These are phyloP conservation scores for Spinus pinus DNA, from an alignment of 2,797 vertebrate genomes.

Conservation along the genomic window DNA sequence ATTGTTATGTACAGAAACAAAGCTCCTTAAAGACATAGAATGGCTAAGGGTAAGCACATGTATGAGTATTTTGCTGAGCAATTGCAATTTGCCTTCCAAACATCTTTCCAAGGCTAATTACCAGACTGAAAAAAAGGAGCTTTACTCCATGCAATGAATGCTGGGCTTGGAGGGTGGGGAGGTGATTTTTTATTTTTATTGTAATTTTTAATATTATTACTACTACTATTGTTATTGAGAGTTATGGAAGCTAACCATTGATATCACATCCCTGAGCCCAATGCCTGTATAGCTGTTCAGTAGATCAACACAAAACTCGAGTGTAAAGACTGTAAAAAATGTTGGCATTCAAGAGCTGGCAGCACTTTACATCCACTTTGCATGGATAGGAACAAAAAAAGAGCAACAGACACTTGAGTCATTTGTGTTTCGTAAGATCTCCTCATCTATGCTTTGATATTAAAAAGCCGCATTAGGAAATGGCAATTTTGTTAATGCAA, in stretches of 20 bases:
- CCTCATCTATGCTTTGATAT: not conserved
- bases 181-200: not conserved
- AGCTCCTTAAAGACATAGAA: not conserved
- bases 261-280: not conserved
- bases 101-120: not conserved
- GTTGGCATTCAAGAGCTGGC: not conserved
- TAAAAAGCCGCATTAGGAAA: not conserved
- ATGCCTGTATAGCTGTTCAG: not conserved
- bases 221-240: not conserved
- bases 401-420: not conserved
- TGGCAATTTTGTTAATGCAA: not conserved
- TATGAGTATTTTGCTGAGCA: not conserved
- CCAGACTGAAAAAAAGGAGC: not conserved
- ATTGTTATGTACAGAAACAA: not conserved
- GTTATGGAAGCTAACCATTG: not conserved
- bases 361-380: not conserved
- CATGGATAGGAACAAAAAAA: not conserved
- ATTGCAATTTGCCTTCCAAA: not conserved
- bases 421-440: not conserved
- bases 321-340: not conserved
- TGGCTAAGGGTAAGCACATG: not conserved
- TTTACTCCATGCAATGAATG: not conserved
- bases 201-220: not conserved
- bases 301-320: not conserved
- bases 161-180: rapidly evolving